These are phyloP conservation scores for Trissolcus basalis DNA, from an alignment of 1,140 invertebrate genomes.

Conservation along the genomic window DNA sequence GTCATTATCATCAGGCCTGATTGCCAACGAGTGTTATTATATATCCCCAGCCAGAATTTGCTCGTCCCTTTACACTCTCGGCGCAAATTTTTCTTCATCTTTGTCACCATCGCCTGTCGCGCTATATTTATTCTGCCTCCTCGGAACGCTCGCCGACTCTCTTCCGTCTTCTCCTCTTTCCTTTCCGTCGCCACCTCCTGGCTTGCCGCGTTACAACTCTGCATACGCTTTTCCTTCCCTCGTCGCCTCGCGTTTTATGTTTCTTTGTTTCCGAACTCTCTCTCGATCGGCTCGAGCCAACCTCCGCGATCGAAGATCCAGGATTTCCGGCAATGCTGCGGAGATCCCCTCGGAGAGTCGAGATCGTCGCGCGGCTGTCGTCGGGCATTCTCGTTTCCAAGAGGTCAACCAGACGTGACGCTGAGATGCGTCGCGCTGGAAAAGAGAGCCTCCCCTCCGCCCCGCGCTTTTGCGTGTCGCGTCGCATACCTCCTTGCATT, in stretches of 20 bases:
- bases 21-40: conserved; percentile 11
- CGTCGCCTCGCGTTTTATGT: conserved; percentile 1
- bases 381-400: conserved; percentile 50
- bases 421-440: conserved; percentile 28
- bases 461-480: conserved; percentile 20
- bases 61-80: neutral
- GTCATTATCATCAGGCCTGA: conserved; percentile 7
- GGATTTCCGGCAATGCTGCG: conserved; percentile 68
- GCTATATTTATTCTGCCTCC: conserved; percentile 13
- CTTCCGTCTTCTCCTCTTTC: neutral
- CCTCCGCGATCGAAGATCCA: conserved; percentile 67
- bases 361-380: conserved; percentile 47
- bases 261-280: conserved; percentile 36
- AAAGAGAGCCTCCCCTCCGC: conserved; percentile 26
- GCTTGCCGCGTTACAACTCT: conserved; percentile 27
- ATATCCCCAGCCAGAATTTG: too few relatives aligned
- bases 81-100: conserved; percentile 23
- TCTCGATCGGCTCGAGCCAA: conserved; percentile 41
- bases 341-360: conserved; percentile 57
- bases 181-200: conserved; percentile 8
- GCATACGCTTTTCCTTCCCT: conserved; percentile 20
- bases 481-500: conserved; percentile 52
- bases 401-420: conserved; percentile 52
- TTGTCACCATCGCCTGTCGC: conserved; percentile 12
- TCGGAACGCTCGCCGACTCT: neutral